Conservation (phyloP, 2,797 vertebrate genomes). For the Hypotaenidia philippensis region DNA sequence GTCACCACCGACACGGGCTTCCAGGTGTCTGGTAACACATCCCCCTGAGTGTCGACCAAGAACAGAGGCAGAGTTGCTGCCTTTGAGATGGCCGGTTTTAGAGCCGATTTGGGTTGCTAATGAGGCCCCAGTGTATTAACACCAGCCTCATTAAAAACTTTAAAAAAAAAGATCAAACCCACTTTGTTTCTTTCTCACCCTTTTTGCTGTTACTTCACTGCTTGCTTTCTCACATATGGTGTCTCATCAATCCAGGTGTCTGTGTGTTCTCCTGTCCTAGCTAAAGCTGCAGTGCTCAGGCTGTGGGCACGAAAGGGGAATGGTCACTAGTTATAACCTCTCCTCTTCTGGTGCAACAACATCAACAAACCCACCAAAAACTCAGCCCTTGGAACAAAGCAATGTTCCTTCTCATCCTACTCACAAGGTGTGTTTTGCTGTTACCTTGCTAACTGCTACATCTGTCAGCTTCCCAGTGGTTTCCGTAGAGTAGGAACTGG, state of each 20-base stretch:
- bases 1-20: conserved; percentile 42
- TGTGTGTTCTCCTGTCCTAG: background rate
- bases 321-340: background rate
- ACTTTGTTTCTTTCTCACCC: background rate
- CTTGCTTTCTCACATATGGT: background rate
- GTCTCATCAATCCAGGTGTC: background rate
- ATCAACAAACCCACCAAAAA: background rate
- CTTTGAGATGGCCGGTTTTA: background rate
- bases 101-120: background rate
- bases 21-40: background rate
- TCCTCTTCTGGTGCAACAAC: background rate
- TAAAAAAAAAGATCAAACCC: background rate
- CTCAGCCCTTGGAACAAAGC: background rate
- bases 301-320: background rate
- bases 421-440: background rate
- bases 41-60: fast-evolving
- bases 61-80: background rate
- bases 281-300: background rate
- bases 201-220: background rate
- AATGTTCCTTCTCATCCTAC: background rate
- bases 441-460: background rate
- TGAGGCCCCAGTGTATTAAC: background rate
- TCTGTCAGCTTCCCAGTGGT: background rate
- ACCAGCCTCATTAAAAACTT: background rate
- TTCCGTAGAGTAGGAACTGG: background rate